Base-by-base conservation (phyloP, 2,888 invertebrate genomes). In the Pegoplata infirma region DNA sequence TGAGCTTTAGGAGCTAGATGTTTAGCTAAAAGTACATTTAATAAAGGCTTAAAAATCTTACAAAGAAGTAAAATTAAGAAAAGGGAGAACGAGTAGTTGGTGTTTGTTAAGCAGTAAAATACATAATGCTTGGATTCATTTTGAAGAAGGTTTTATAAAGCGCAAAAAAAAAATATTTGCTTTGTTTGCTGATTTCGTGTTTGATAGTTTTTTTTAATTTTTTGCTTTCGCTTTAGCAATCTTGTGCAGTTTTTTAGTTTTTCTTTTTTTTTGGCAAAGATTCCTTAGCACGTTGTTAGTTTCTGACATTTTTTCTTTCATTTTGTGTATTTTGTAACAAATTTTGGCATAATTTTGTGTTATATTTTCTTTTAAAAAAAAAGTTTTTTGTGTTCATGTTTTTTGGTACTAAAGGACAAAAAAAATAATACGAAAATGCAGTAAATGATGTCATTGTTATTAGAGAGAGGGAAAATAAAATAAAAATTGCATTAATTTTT, bases 371-470 rank as follows among this genome's bases (percentile, higher is more conserved):
- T 59, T 49, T 17, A 51, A 58, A 73, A n/a, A n/a, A n/a, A n/a
- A n/a, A 72, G 49, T 40, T 64, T 56, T 72, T 28, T 10, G 46
- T 23, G 61, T 47, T 28, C n/a, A 53, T 23, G 61, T 47, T 51
- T 36, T 59, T 40, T 51, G 53, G 51, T 28, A 25, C 71, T 51
- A 44, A 46, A 53, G 40, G 44, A 55, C 14, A 12, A 44, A 19
- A 21, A 23, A 8, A 16, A n/a, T 12, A 32, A 67, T 2, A 8
- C 3, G 10, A 32, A 32, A 59, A 14, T 77, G 77, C 66, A 67
- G 36, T 51, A 69, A 71, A 73, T 71, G 69, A 74, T 74, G 69
- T 79, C 74, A 75, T 68, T 68, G 47, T 61, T 68, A 47, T 47
- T 49, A 17, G 46, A 51, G 23, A 36, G n/a, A 51, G 23, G 23